Evolutionary conservation across 2,113 vertebrate genomes (phyloP).

Genomic region (Epinephelus fuscoguttatus): DNA sequence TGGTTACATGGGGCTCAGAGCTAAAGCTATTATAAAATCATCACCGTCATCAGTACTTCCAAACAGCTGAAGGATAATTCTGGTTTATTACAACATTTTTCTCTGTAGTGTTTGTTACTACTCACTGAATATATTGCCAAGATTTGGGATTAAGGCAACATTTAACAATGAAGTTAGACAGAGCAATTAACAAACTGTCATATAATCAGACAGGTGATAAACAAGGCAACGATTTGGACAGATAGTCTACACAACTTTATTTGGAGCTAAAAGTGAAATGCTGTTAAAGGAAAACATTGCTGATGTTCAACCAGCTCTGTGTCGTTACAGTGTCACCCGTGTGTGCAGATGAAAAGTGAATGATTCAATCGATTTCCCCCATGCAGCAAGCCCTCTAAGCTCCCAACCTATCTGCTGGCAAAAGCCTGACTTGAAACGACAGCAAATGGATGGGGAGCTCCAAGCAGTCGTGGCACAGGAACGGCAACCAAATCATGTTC

Average conservation of each 20-base stretch:
- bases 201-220: not conserved
- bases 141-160: constrained; percentile 14
- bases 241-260: not conserved
- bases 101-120: not conserved
- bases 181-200: not conserved
- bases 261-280: not conserved
- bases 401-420: too few relatives aligned
- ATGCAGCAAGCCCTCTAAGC: too few relatives aligned
- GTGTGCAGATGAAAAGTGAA: too few relatives aligned
- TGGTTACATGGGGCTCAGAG: not conserved
- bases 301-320: too few relatives aligned
- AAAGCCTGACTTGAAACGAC: too few relatives aligned
- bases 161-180: not conserved
- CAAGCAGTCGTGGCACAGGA: too few relatives aligned
- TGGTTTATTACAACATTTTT: not conserved
- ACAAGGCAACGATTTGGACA: not conserved
- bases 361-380: too few relatives aligned
- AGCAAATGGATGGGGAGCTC: too few relatives aligned
- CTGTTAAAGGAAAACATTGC: not conserved
- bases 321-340: too few relatives aligned
- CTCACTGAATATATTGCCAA: not conserved
- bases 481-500: too few relatives aligned
- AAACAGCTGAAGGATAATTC: not conserved
- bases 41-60: not conserved
- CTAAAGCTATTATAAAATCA: constrained; percentile 1